Evolutionary conservation across 1,140 invertebrate genomes (phyloP), one percentile per base, ranked within the genome.

Genomic region (Thaumetopoea pityocampa): DNA sequence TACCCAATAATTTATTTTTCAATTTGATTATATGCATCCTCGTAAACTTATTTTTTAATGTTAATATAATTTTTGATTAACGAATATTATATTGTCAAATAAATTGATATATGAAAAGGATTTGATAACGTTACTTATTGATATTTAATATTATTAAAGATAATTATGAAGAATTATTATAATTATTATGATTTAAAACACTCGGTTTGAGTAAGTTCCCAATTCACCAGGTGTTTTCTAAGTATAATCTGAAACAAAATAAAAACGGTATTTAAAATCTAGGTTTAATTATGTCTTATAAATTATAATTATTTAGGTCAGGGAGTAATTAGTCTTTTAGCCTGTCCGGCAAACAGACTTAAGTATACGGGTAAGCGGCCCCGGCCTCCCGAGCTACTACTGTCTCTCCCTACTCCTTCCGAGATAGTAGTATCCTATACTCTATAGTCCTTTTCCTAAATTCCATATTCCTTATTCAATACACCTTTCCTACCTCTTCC

Each of bases 211-310:
- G 8, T 16, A 20, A 24, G 23, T 35, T 42, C 37, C 37, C 41
- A 41, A 36, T 36, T 19, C n/a, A 22, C 18, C 30, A 24, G 36
- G 19, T 41, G 46, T 36, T 49, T 33, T 42, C 30, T 28, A 44
- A 65, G 65, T 59, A 63, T 59, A 69, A 71, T 64, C 71, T 76
- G 71, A 57, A 76, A 76, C 59, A 62, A 55, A 62, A 29, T 51
- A 63, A 32, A 16, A 7, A 15, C 15, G 8, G 28, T 29, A 15
- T 42, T 42, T 23, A 41, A n/a, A n/a, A n/a, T n/a, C n/a, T n/a
- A n/a, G n/a, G n/a, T n/a, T n/a, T n/a, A n/a, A n/a, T n/a, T n/a
- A n/a, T n/a, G n/a, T n/a, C n/a, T n/a, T n/a, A n/a, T n/a, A n/a
- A n/a, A n/a, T n/a, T n/a, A n/a, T n/a, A n/a, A n/a, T n/a, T n/a